Evolutionary conservation across 2,113 vertebrate genomes (phyloP), one percentile per base, ranked within the genome.

Genomic region (Ursus arctos): DNA sequence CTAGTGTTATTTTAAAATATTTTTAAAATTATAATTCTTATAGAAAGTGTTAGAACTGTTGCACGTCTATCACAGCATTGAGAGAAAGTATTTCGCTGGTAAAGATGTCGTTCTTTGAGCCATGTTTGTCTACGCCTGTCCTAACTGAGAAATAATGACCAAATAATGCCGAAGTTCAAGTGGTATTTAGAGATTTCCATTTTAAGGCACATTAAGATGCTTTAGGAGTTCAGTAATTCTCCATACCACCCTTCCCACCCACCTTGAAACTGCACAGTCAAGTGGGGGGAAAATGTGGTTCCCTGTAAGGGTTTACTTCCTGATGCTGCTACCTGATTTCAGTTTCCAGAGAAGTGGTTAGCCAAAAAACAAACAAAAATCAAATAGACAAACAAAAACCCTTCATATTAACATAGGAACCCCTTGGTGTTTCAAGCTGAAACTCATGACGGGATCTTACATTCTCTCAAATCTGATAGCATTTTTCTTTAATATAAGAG

Each of bases 221-320:
- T 77, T 87, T 71, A 82, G 92, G 76, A 94, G 80, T 97, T 94
- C 96, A 96, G 72, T 63, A 82, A 93, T 74, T 26, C 36, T 51
- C 69, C 57, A 40, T 79, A 53, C 49, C 49, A 33, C 49, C 49
- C 26, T 49, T 77, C 74, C 31, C 18, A 26, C 4, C 31, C 7
- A 28, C 61, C 47, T 80, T 83, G 86, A 97, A 97, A 96, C 53
- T 57, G 19, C 47, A 96, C 59, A 85, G 79, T 97, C 65, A 85
- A 80, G 63, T 53, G 21, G 15, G 31, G 40, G 33, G 21, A 1
- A 15, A 6, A 59, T 24, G 19, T 26, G 51, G 47, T 55, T 85
- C 67, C n/a, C 26, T 24, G 0, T n/a, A 59, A 80, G 53, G 53
- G 33, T 92, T 85, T 74, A 63, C 31, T 91, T 97, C 63, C 61